Evolutionary conservation across 2,888 invertebrate genomes (phyloP), one percentile per base, ranked within the genome.

Genomic region (Leucozona laternaria): DNA sequence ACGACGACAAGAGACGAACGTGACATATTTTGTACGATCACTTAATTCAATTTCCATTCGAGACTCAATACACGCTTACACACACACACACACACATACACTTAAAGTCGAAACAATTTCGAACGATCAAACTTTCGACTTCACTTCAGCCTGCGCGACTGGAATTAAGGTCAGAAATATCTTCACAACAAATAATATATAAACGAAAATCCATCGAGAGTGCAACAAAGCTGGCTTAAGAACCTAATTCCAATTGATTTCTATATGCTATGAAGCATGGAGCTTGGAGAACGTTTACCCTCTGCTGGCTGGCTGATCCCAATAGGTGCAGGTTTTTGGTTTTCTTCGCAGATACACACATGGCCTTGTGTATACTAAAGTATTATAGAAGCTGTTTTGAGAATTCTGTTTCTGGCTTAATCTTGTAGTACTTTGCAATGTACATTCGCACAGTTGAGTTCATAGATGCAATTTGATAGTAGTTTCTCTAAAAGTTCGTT

Each of bases 231-330:
- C 68, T 25, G 53, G 53, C 53, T 68, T 68, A 68, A 68, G 68
- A 68, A 68, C 68, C 45, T 64, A 64, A 45, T 28, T 64, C 62
- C 68, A 53, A 68, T 68, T 68, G 68, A 53, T 53, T 34, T 15
- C 43, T 20, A 28, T 66, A 25, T 17, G 57, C 57, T 53, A 57
- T 57, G 57, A 31, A 57, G 58, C 58, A 58, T 17, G 34, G 58
- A 58, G 50, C 48, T 50, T 17, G 53, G 68, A 68, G 68, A 68
- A 68, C 68, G 68, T 68, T 68, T 68, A 37, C 68, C 50, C 37
- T 37, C n/a, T n/a, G n/a, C n/a, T n/a, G n/a, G n/a, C n/a, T n/a
- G n/a, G 68, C 45, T 68, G 68, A 68, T 68, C 68, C 68, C 68
- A 68, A 68, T 68, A 68, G 68, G 68, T 68, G 50, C 68, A 68